Conservation (phyloP, 2,113 vertebrate genomes). For the Cebus imitator region DNA sequence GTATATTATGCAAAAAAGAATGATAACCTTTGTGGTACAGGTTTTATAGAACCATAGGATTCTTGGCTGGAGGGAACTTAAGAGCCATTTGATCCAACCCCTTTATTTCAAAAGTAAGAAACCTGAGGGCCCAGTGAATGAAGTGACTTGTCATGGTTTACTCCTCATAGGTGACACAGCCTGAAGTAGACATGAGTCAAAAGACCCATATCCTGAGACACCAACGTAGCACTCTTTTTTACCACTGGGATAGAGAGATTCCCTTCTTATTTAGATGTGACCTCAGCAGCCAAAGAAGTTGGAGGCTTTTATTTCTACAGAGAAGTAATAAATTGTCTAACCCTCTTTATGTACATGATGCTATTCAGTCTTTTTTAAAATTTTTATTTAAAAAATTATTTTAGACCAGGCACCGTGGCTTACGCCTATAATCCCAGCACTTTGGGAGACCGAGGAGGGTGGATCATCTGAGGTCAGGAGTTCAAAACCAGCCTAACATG, state of each 20-base stretch:
- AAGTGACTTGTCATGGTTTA: background rate
- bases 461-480: too few species aligned
- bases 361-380: background rate
- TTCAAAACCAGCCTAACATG: too few species aligned
- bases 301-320: background rate
- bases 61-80: background rate
- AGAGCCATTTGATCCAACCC: background rate
- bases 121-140: background rate
- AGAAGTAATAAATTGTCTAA: background rate
- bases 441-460: too few species aligned
- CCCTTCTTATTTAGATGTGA: background rate
- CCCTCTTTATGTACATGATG: background rate
- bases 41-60: background rate
- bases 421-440: too few species aligned
- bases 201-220: background rate
- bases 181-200: background rate
- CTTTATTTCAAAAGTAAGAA: slow-evolving; percentile 48
- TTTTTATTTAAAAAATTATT: too few species aligned
- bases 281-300: background rate
- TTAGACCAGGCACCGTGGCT: too few species aligned
- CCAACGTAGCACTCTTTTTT: background rate
- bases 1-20: background rate
- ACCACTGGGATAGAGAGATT: background rate
- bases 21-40: background rate
- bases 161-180: background rate